phyloP scores from a whole-genome alignment of 2,113 vertebrate species.

The Anguilla japonica region DNA sequence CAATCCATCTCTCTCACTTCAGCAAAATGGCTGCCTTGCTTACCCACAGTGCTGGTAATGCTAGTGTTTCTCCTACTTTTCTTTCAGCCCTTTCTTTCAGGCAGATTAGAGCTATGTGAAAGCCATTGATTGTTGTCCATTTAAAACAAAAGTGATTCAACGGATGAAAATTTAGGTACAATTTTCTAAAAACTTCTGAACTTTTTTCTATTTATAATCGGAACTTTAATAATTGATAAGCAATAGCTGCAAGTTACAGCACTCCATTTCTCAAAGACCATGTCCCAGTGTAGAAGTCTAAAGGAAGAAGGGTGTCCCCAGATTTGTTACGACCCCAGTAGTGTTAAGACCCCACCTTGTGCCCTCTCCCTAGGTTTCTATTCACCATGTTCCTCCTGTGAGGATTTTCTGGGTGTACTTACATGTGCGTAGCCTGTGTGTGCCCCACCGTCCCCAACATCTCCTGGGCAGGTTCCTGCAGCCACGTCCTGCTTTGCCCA shows the following conservation, averaged over 20 bases:
- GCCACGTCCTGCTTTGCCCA: constrained; percentile 50
- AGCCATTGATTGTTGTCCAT: background rate
- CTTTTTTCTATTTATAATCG: background rate
- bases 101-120: background rate
- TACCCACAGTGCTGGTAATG: background rate
- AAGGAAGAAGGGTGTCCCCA: no score
- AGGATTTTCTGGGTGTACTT: constrained; percentile 34
- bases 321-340: no score
- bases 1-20: background rate
- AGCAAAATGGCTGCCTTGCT: background rate
- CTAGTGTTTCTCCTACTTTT: background rate
- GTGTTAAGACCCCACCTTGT: no score
- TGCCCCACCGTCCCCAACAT: constrained; percentile 51
- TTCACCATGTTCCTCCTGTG: background rate
- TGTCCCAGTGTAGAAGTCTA: no score
- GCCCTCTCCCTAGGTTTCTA: constrained; percentile 39
- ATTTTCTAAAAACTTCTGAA: no score
- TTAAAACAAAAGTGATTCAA: no score
- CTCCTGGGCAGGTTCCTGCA: constrained; percentile 33
- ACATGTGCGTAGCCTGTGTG: constrained; percentile 44
- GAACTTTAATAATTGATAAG: no score
- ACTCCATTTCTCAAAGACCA: no score
- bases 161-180: no score
- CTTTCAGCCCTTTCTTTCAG: no score
- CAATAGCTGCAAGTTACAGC: no score